Evolutionary conservation across 2,113 vertebrate genomes (phyloP), one percentile per base, ranked within the genome.

Genomic region (Dendrocopos noguchii): DNA sequence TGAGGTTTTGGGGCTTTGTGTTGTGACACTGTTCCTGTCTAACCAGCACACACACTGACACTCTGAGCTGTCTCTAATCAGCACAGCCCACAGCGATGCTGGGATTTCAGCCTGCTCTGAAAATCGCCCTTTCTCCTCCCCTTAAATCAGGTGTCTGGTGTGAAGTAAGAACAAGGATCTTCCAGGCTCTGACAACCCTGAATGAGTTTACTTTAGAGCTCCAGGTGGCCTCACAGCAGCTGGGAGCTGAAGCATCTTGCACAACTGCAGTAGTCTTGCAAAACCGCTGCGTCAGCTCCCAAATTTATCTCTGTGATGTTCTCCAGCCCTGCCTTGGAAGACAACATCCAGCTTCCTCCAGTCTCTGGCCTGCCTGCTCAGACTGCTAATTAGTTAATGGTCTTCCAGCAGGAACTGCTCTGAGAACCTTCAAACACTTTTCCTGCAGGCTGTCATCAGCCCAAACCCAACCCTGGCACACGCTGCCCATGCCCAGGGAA

Each of bases 361-460:
- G 67, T 15, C 20, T 25, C 16, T 60, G 34, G 50, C 56, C 71
- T 84, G 50, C 66, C 60, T 84, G 64, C 90, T 29, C 52, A 63
- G 34, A 22, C 81, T 77, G 52, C 67, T 78, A 34, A 78, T 72
- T 74, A 84, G 55, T 2, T 65, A 50, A 50, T 2, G 6, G 7
- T 71, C 44, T 83, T 86, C 42, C 47, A 91, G 63, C 75, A 91
- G 81, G 39, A 89, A 22, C 57, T 42, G 61, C 53, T 78, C 77
- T 24, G 68, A 88, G 91, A 87, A 27, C 79, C 67, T 50, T 59
- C 72, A 36, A 5, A 33, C 25, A 3, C 46, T 82, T 67, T 25
- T 78, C 34, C 59, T 70, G 63, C 33, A 27, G 66, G 34, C 39
- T 79, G 74, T 71, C 55, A 3, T 7, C 70, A 59, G 59, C 65